Conservation (phyloP, 2,888 invertebrate genomes). For the Heliconius ismenius region DNA sequence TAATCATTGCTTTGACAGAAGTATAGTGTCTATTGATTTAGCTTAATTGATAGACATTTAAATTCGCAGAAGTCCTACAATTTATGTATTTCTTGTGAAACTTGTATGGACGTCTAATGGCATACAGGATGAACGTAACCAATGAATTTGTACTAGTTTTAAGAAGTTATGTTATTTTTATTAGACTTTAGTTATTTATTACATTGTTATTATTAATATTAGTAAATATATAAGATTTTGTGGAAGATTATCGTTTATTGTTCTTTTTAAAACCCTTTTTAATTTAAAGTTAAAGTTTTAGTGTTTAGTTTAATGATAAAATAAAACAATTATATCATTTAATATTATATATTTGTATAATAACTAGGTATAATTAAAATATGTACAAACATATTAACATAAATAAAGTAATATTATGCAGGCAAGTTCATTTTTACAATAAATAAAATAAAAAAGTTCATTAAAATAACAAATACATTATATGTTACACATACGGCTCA, state of each 20-base stretch:
- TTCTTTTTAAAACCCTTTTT: background rate
- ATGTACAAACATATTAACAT: conserved; percentile 68
- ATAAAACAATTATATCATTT: conserved; percentile 34
- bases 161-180: conserved; percentile 1
- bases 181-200: background rate
- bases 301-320: background rate
- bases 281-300: background rate
- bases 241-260: background rate
- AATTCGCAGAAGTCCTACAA: background rate
- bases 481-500: conserved; percentile 76
- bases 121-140: background rate
- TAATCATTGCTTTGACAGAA: background rate
- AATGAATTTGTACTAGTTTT: conserved; percentile 11
- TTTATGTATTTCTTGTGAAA: background rate
- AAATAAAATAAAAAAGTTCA: conserved; percentile 62
- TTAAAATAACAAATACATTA: conserved; percentile 41
- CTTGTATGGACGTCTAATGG: background rate
- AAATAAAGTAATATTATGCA: conserved; percentile 77
- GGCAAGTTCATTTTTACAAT: conserved; percentile 79
- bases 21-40: background rate
- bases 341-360: conserved; percentile 59
- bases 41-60: background rate
- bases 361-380: conserved; percentile 66
- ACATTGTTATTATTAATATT: background rate
- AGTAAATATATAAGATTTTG: conserved; percentile 5